Evolutionary conservation across 30 jellyfish, hydroid and myxozoan genomes (phyloP), one percentile per base, ranked within the genome.

Genomic region (Turritopsis rubra): DNA sequence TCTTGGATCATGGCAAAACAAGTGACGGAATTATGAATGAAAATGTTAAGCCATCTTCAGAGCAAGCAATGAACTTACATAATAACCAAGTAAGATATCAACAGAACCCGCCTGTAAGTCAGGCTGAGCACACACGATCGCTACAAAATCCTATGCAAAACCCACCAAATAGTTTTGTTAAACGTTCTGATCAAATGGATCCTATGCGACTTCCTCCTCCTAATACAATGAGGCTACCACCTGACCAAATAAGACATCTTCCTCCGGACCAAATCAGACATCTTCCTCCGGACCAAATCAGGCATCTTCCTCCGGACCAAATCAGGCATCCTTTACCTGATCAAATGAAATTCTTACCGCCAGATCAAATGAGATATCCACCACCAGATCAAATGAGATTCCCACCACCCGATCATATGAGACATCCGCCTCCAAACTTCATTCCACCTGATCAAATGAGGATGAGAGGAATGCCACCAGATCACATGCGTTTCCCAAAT

Each of bases 371-470:
- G 77, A 68, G 77, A 68, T 27, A n/a, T 19, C 77, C 77, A 7
- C 77, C 77, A 7, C 77, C 77, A 68, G 77, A 68, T 68, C 77
- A 68, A 68, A 23, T 68, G 30, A 68, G 77, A 68, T 27, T 68
- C 1, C 77, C 77, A 23, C 77, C 77, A 7, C 77, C 77, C 19
- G 77, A 27, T 23, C 73, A 60, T 9, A 68, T 68, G 22, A 23
- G 30, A n/a, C 30, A 68, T 68, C 77, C 77, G 9, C 77, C 77
- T 68, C 77, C 77, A n/a, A 68, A n/a, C 30, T n/a, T 23, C 31
- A 16, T n/a, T 23, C 77, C 77, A n/a, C 77, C 77, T n/a, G 31
- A 23, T n/a, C 31, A 1, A n/a, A 68, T 68, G 77, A 23, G 77
- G 28, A 23, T 68, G 30, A 23, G 28, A n/a, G 31, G 31, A n/a